Conservation (phyloP, 2,888 invertebrate species). For the Yponomeuta cagnagella region DNA sequence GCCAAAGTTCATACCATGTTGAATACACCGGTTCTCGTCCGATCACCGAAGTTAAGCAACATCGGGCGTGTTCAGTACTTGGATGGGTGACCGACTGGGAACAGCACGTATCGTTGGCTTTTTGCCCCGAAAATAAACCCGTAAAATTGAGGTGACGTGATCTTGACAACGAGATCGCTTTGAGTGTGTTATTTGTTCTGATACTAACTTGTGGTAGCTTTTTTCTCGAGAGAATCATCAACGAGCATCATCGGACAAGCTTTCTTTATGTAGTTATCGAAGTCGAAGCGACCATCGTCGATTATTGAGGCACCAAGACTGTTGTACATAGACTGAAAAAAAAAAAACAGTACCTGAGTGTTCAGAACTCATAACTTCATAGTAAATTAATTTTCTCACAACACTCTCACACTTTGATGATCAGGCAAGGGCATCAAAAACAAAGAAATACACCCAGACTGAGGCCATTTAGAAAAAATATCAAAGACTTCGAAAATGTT, state of each 20-base stretch:
- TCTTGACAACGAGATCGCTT: too few species aligned
- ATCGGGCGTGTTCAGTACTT: conserved; percentile 32
- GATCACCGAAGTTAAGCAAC: conserved; percentile 34
- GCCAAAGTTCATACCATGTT: conserved; percentile 43
- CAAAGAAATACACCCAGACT: too few species aligned
- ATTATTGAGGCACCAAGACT: conserved; percentile 89
- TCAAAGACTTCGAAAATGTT: too few species aligned
- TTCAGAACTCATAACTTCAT: too few species aligned
- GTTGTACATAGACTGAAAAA: conserved; percentile 83
- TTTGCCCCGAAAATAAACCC: neutral
- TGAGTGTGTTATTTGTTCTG: too few species aligned
- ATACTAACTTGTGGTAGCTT: conserved; percentile 75
- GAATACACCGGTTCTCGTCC: conserved; percentile 39
- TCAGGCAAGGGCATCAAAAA: too few species aligned
- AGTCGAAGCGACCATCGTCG: conserved; percentile 80
- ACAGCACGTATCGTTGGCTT: conserved; percentile 29
- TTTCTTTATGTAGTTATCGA: conserved; percentile 88
- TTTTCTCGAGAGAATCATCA: conserved; percentile 79
- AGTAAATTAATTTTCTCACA: too few species aligned
- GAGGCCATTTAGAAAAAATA: too few species aligned
- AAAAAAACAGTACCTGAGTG: conserved; percentile 15
- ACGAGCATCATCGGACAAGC: conserved; percentile 81
- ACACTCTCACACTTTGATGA: too few species aligned
- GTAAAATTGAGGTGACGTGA: too few species aligned
- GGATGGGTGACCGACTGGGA: conserved; percentile 34